Percentiles rank a stretch among this genome's conserved stretches.
Evolutionary conservation across 2,888 invertebrate species (phyloP).

Genomic region (Catocala nupta): DNA sequence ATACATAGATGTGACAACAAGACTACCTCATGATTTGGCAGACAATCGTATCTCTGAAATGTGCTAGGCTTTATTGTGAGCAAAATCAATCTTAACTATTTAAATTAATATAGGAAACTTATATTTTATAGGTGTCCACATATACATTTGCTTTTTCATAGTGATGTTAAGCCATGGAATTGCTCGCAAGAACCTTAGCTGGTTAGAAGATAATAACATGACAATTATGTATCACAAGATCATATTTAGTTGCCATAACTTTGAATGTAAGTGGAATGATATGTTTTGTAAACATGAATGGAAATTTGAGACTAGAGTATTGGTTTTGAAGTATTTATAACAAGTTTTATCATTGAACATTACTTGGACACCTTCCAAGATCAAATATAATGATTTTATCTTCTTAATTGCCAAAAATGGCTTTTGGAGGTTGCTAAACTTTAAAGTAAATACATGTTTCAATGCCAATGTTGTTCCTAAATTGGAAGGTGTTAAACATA

Average conservation of each 20-base stretch:
- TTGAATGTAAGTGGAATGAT: constrained; percentile 44
- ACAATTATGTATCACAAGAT: constrained; percentile 40
- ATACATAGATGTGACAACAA: constrained; percentile 65
- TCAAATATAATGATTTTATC: not conserved
- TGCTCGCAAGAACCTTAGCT: constrained; percentile 42
- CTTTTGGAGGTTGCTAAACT: too few relatives aligned
- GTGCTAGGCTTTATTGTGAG: constrained; percentile 36
- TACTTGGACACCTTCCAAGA: constrained; percentile 17
- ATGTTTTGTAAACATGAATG: constrained; percentile 22
- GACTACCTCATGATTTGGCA: constrained; percentile 83
- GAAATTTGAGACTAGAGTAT: constrained; percentile 1
- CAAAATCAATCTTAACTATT: constrained; percentile 29
- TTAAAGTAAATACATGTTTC: not conserved
- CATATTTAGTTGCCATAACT: constrained; percentile 46
- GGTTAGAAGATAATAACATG: constrained; percentile 38
- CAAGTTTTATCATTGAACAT: constrained; percentile 14
- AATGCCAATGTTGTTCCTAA: constrained; percentile 4
- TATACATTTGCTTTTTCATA: constrained; percentile 6
- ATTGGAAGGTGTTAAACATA: constrained; percentile 1
- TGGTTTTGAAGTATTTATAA: constrained; percentile 17
- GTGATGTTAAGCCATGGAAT: constrained; percentile 20
- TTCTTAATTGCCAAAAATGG: not conserved
- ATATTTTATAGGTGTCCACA: constrained; percentile 8
- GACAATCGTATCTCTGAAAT: constrained; percentile 62
- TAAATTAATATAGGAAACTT: constrained; percentile 8